Base-by-base conservation (phyloP, 2,797 vertebrate species). In the Danio albolineatus region DNA sequence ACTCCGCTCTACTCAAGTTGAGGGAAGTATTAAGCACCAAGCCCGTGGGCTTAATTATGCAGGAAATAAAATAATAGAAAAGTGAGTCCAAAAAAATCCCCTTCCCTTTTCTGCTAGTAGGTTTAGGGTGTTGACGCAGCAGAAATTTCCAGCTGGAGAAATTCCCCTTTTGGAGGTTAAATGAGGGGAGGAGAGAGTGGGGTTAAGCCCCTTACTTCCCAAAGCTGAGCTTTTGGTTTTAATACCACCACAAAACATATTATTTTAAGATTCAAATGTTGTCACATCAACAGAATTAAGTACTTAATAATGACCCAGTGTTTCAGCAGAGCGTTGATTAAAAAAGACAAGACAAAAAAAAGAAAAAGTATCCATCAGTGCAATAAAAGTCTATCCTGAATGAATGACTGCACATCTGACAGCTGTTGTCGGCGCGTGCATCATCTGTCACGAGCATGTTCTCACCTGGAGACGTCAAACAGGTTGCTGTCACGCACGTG, bases 121-220 rank as follows among this genome's bases (percentile, higher is more conserved):
- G 93, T 92, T 91, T 77, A 94, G 93, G 94, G 92, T 95, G 95
- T 97, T 97, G 95, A 97, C 95, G 95, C 96, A 96, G 96, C 95
- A 96, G 92, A 97, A 83, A 95, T 95, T 95, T 94, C 94, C 94
- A 95, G 93, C 93, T 95, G 95, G 95, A 96, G 95, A 97, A 97
- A 95, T 94, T 94, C 95, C 96, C 94, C 93, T 91, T 93, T 89
- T 87, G 88, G 92, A 93, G 93, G 94, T 95, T 93, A 92, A 91
- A 89, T 87, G 92, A 86, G 90, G 90, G 89, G 87, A 91, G 85
- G 84, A 77, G 74, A 62, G 79, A 70, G 86, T 84, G 89, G 91
- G 89, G 88, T 92, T 91, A 93, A 94, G 74, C 91, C 91, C 90
- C 87, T 78, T 28, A 87, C 89, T 82, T 88, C 82, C 67, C 84